Evolutionary conservation across 2,113 vertebrate genomes (phyloP), one percentile per base, ranked within the genome.

Genomic region (Otis tarda): DNA sequence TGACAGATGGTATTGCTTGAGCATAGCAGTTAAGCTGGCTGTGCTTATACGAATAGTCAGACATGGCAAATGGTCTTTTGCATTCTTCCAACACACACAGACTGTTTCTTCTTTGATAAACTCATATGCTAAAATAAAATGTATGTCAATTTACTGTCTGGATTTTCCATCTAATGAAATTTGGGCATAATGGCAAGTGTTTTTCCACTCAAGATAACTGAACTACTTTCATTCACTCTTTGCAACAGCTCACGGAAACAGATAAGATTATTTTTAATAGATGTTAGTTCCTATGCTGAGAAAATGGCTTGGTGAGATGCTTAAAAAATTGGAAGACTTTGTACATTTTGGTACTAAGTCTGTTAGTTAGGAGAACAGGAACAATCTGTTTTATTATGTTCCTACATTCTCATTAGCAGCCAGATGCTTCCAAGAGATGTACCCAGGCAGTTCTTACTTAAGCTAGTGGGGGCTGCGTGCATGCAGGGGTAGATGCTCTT

Each of bases 1-100:
- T 90, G 83, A 83, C 95, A 96, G 94, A 96, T 93, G 96, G 90
- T 52, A 60, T 73, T 83, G 31, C 76, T 68, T 84, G 64, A 96
- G 64, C 30, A 9, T 9, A 68, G 45, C 15, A 53, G 63, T 63
- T 83, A 88, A 83, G 90, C 31, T 88, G 93, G 33, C 56, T 78
- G 27, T 81, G 39, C 77, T 88, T 94, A 56, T 9, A 67, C 8
- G 10, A 83, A 90, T 45, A 96, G 75, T 70, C 76, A 96, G 92
- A 89, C 71, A 47, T 39, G 30, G 64, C 82, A 94, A 97, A 92
- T 57, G 45, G 56, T 65, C 43, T 74, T 90, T 71, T 93, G 47
- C 76, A 60, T 90, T 95, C 71, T 91, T 90, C 33, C 85, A 95
- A 22, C 53, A 87, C 9, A 76, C 67, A 80, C 67, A 94, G 60